A percentile compares a stretch with the other conserved stretches of the same genome.
These are phyloP conservation scores for Archilochus colubris DNA, from an alignment of 2,113 vertebrate species.

Conservation along the genomic window DNA sequence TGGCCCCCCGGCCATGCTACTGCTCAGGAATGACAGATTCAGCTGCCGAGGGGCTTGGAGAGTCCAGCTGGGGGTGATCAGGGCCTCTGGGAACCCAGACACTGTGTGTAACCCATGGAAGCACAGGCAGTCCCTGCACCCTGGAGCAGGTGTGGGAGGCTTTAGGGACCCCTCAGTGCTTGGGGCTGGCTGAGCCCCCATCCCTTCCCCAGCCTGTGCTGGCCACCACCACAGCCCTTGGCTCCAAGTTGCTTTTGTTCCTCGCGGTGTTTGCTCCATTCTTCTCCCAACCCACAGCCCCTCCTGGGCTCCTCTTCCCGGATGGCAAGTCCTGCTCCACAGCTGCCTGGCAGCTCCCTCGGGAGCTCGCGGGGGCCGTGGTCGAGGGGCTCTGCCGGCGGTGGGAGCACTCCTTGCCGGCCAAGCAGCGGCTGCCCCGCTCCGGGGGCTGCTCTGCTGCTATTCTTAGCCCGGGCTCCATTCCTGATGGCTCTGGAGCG, in stretches of 20 bases:
- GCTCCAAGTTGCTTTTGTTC: not conserved
- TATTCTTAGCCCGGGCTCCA: constrained; percentile 38
- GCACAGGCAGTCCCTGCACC: not conserved
- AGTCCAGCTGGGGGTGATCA: not conserved
- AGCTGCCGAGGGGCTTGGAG: not conserved
- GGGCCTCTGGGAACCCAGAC: fast-evolving
- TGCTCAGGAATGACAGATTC: not conserved
- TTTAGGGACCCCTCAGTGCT: fast-evolving
- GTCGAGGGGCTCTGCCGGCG: not conserved
- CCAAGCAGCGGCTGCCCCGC: fast-evolving
- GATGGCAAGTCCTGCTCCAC: not conserved
- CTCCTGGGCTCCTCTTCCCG: not conserved
- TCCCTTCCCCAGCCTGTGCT: fast-evolving
- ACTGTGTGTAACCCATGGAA: not conserved
- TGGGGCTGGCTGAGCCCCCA: fast-evolving
- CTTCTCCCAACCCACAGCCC: not conserved
- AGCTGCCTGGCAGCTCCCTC: not conserved
- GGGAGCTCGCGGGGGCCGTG: not conserved
- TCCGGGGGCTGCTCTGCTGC: not conserved
- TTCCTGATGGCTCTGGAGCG: not conserved
- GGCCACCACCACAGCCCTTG: not conserved
- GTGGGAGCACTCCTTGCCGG: not conserved
- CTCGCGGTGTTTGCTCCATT: not conserved
- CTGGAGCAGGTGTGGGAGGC: not conserved
- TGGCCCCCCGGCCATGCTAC: not conserved